A percentile compares a stretch with the other conserved stretches of the same genome.
Evolutionary conservation across 2,113 vertebrate species (phyloP).

Genomic region (Semnornis frantzii): DNA sequence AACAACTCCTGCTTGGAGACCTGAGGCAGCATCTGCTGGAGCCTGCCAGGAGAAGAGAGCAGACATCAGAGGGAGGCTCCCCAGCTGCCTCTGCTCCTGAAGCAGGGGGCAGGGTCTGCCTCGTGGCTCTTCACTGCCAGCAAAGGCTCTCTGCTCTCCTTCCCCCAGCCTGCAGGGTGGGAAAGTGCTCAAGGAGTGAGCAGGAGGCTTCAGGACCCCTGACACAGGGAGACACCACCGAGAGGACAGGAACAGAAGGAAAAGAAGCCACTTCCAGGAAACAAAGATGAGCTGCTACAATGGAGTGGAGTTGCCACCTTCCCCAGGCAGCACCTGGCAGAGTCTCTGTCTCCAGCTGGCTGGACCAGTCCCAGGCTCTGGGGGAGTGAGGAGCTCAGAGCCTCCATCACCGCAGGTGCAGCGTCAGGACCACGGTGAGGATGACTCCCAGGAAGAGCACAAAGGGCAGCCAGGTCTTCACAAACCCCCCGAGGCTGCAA

Average conservation of each 20-base stretch:
- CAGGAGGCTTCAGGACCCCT: background rate
- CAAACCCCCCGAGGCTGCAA: constrained; percentile 86
- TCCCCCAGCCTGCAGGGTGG: background rate
- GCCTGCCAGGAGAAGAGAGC: background rate
- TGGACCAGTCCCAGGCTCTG: constrained; percentile 27
- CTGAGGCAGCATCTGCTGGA: background rate
- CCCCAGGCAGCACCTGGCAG: background rate
- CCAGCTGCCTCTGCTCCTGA: background rate
- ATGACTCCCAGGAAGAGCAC: constrained; percentile 87
- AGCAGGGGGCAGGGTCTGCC: background rate
- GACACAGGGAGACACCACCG: background rate
- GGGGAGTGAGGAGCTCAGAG: background rate
- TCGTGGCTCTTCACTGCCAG: background rate
- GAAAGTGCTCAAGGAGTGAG: background rate
- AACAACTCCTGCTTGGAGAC: background rate
- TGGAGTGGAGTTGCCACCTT: constrained; percentile 27
- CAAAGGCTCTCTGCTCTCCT: background rate
- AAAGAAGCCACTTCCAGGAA: constrained; percentile 31
- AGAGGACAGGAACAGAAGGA: constrained; percentile 1
- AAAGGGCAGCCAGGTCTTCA: constrained; percentile 98
- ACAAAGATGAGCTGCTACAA: background rate
- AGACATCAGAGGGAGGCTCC: background rate
- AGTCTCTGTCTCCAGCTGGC: background rate
- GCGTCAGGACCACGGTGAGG: constrained; percentile 82
- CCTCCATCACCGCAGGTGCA: constrained; percentile 84